These are phyloP conservation scores for Styela plicata DNA, from an alignment of 23 tunicate genomes.

Conservation along the genomic window DNA sequence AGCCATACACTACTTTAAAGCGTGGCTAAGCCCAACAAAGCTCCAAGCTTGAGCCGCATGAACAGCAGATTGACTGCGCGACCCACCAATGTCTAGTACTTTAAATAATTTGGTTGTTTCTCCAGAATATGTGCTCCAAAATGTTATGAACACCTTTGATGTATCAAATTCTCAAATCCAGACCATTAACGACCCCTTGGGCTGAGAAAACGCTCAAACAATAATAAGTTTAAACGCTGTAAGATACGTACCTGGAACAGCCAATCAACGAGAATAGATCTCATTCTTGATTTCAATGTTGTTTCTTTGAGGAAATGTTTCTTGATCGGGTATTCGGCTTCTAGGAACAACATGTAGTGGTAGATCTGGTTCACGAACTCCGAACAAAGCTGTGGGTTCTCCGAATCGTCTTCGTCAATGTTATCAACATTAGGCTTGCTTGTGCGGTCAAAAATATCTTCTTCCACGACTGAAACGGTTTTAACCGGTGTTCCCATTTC, in stretches of 20 bases:
- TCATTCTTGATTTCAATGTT: constrained; percentile 59
- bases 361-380: constrained; percentile 90
- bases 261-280: constrained; percentile 97
- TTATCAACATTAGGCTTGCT: constrained; percentile 46
- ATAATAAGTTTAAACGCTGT: no score
- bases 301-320: constrained; percentile 54
- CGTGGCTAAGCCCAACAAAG: no score
- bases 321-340: constrained; percentile 51
- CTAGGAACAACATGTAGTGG: constrained; percentile 86
- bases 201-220: no score
- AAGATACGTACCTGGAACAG: constrained; percentile 66
- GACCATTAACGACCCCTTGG: no score
- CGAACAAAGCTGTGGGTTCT: constrained; percentile 83
- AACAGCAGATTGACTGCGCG: no score
- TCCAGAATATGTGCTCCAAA: no score
- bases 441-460: constrained; percentile 49
- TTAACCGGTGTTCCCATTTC: constrained; percentile 17
- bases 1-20: no score
- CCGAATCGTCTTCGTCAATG: constrained; percentile 69
- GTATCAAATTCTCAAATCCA: no score
- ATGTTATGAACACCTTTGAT: no score
- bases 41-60: no score
- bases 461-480: not conserved
- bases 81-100: no score
- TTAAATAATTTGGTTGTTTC: no score